Percentiles rank a stretch among this genome's conserved stretches.
These are phyloP conservation scores for Neoscelio sp. DNA, from an alignment of 2,888 invertebrate genomes.

Conservation along the genomic window DNA sequence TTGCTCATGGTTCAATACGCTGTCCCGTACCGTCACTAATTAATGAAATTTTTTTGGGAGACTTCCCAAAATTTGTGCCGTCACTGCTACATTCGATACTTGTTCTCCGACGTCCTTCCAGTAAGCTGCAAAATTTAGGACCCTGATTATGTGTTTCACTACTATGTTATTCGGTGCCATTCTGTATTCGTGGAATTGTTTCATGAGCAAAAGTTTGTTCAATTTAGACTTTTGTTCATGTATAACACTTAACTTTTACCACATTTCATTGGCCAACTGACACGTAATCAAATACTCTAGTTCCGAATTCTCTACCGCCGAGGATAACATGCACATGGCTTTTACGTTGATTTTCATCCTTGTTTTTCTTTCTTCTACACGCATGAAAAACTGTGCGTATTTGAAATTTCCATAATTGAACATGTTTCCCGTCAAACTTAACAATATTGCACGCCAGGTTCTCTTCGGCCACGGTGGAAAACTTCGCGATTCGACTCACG, in stretches of 20 bases:
- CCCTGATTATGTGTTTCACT: conserved; percentile 58
- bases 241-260: conserved; percentile 29
- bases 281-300: conserved; percentile 45
- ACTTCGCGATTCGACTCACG: background rate
- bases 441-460: too few relatives aligned
- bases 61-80: conserved; percentile 71
- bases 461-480: too few relatives aligned
- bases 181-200: too few relatives aligned
- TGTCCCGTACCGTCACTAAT: conserved; percentile 71
- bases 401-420: conserved; percentile 71
- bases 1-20: conserved; percentile 45
- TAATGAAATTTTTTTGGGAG: conserved; percentile 68
- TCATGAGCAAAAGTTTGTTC: conserved; percentile 46
- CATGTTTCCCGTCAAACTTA: too few relatives aligned
- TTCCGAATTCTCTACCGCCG: conserved; percentile 38
- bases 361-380: too few relatives aligned
- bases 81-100: conserved; percentile 60
- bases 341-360: conserved; percentile 35
- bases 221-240: conserved; percentile 53
- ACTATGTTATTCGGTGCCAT: conserved; percentile 61
- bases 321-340: conserved; percentile 47
- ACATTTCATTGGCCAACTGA: conserved; percentile 38
- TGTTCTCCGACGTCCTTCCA: conserved; percentile 68
- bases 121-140: conserved; percentile 66
- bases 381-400: conserved; percentile 61